Conservation (phyloP, 2,888 invertebrate genomes). For the Drosophila pseudotakahashii region DNA sequence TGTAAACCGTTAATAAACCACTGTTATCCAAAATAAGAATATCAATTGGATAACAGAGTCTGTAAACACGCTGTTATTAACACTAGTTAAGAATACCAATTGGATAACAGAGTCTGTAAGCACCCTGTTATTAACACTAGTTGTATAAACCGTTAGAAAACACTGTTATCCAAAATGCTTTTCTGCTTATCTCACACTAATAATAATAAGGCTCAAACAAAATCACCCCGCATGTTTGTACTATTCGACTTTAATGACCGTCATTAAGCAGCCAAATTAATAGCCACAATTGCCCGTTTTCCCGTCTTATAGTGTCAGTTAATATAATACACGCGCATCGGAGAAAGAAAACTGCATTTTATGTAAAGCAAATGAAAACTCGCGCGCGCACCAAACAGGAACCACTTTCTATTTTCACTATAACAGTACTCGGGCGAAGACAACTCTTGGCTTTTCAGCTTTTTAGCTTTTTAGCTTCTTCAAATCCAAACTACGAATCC, state of each 20-base stretch:
- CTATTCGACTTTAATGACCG: constrained; percentile 19
- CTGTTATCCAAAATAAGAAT: constrained; percentile 7
- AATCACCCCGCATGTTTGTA: too few species aligned
- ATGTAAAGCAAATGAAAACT: constrained; percentile 78
- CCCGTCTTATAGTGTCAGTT: constrained; percentile 29
- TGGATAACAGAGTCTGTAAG: too few species aligned
- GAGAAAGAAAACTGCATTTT: constrained; percentile 63
- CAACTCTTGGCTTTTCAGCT: constrained; percentile 22
- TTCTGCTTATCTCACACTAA: constrained; percentile 18
- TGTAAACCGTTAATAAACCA: constrained; percentile 12
- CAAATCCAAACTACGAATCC: constrained; percentile 41
- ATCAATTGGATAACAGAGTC: too few species aligned
- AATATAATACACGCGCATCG: constrained; percentile 32
- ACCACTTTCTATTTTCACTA: constrained; percentile 84
- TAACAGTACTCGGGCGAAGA: constrained; percentile 67
- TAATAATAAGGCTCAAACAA: background rate
- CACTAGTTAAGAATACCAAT: too few species aligned
- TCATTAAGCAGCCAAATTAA: constrained; percentile 44
- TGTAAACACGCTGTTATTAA: too few species aligned
- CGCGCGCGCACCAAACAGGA: constrained; percentile 77
- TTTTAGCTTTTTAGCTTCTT: background rate
- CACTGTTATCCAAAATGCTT: constrained; percentile 15
- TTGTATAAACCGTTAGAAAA: background rate
- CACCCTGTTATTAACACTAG: too few species aligned
- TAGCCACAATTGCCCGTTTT: constrained; percentile 41